Evolutionary conservation across 2,797 vertebrate species (phyloP).

Genomic region (Megalops cyprinoides): DNA sequence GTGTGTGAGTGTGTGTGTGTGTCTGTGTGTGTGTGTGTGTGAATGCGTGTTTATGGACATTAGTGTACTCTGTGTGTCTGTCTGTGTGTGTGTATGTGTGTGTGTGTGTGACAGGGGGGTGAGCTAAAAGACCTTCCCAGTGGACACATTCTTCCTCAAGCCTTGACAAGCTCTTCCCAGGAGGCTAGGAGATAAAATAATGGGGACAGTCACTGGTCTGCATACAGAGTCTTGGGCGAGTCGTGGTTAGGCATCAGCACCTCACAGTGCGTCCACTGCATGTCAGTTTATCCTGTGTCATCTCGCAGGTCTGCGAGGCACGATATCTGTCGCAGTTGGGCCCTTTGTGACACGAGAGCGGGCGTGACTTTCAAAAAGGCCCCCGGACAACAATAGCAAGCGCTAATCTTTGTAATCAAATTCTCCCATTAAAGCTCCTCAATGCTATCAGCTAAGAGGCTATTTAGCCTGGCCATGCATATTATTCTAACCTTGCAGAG

Average conservation of each 20-base stretch:
- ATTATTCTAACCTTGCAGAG: slow-evolving; percentile 3
- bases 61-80: background rate
- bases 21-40: background rate
- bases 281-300: background rate
- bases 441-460: slow-evolving; percentile 14
- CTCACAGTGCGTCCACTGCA: too few relatives aligned
- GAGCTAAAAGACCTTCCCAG: background rate
- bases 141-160: background rate
- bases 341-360: background rate
- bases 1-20: background rate
- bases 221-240: background rate
- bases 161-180: background rate
- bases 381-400: background rate
- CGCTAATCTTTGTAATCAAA: slow-evolving; percentile 8
- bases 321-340: background rate
- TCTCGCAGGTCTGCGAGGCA: background rate
- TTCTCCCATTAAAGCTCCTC: slow-evolving; percentile 12
- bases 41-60: background rate
- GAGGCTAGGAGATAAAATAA: background rate
- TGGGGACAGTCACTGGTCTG: background rate
- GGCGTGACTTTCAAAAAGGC: slow-evolving; percentile 16
- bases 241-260: background rate
- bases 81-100: background rate
- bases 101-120: too few relatives aligned
- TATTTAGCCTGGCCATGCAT: background rate